Evolutionary conservation across 2,797 vertebrate species (phyloP), one percentile per base, ranked within the genome.

Genomic region (Tarsius wallacei): DNA sequence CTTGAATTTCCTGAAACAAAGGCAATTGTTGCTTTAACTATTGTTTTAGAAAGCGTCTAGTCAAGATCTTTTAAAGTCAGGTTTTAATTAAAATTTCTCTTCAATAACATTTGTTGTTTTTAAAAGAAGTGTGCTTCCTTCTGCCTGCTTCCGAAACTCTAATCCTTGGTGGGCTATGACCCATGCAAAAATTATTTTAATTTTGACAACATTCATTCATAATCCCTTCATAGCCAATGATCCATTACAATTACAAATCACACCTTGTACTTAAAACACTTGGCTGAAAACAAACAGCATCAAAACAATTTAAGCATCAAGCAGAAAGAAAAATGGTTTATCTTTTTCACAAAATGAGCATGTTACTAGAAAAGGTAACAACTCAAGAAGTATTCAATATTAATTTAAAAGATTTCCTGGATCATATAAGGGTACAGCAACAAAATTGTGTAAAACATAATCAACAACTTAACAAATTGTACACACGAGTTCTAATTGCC

Each of bases 1-100:
- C 3, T n/a, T 86, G 63, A 94, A 84, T 90, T 77, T 93, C 31
- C 51, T 88, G 2, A 85, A 16, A 85, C 47, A 90, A 95, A 82
- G n/a, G 26, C 10, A 80, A 15, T 61, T 77, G 36, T 22, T 93
- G 31, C 22, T 89, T 70, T 42, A 78, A 53, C 26, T 64, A 47
- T 21, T 87, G 11, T 51, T 93, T 53, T 84, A 77, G 13, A 91
- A 94, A 80, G 7, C 21, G 82, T 49, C 31, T 26, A 74, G 12
- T 96, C 36, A 53, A 85, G 14, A 91, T 68, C 13, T 84, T 80
- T 80, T 64, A 89, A 77, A 74, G 17, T 16, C 24, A 82, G 5
- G 21, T 80, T 83, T 89, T 93, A 96, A 88, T 91, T 96, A 88
- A 96, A 97, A 74, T 85, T 92, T 82, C 22, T 31, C 51, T 51